phyloP scores from a whole-genome alignment of 2,888 invertebrate genomes.

The Erynnis tages region DNA sequence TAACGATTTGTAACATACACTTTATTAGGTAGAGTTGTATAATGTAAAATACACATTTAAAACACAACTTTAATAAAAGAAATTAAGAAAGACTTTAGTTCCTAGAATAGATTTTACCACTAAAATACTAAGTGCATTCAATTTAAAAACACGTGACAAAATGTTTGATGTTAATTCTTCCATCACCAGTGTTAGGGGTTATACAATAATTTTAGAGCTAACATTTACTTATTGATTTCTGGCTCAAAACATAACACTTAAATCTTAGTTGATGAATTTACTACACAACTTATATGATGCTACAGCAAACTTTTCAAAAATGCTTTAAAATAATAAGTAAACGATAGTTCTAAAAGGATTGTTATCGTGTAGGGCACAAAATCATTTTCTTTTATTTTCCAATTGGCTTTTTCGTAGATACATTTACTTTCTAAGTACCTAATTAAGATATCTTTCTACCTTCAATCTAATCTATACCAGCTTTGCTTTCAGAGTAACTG shows the following conservation, averaged over 20 bases:
- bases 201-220: no score
- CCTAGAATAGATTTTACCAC: no score
- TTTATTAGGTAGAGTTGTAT: neutral
- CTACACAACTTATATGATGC: neutral
- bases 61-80: neutral
- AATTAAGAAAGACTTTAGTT: neutral
- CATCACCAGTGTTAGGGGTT: no score
- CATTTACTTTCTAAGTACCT: conserved; percentile 26
- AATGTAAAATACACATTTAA: neutral
- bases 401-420: conserved; percentile 25
- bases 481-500: conserved; percentile 24
- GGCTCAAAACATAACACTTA: neutral
- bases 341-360: conserved; percentile 1
- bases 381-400: conserved; percentile 24
- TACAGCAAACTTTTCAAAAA: no score
- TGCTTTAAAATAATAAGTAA: neutral
- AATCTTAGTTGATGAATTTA: neutral
- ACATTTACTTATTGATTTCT: no score
- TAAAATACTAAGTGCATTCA: no score
- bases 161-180: no score
- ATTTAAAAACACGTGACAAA: no score
- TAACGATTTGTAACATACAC: conserved; percentile 5
- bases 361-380: conserved; percentile 16
- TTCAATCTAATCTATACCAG: conserved; percentile 10
- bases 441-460: conserved; percentile 11